Evolutionary conservation across 2,888 invertebrate species (phyloP), one percentile per base, ranked within the genome.

Genomic region (Stegophylla sp.): DNA sequence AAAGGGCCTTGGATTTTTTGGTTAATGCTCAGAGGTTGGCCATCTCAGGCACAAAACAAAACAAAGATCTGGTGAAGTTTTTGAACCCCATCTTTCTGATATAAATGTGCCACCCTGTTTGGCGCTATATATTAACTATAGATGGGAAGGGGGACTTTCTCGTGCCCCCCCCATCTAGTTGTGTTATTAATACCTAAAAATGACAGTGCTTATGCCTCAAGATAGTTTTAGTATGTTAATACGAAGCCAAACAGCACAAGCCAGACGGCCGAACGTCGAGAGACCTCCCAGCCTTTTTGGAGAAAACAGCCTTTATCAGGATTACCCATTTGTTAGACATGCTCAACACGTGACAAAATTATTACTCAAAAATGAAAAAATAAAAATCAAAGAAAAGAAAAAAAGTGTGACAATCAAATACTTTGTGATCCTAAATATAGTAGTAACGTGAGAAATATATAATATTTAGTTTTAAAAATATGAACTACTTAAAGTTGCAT

Each of bases 51-150:
- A 28, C 69, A 7, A 26, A 67, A 67, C 48, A 20, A 69, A 69
- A 69, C 69, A 69, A 3, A 69, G 20, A 48, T 69, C 69, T 26
- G 69, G 28, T 1, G 69, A 69, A 17, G 69, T 51, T 26, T 26
- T 51, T 51, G 69, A 51, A 15, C 69, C 48, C 69, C 69, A 69
- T 26, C 69, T 48, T 1, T 51, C 51, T 0, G 69, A 69, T 48
- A 26, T n/a, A 26, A 51, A 69, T 1, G 69, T 69, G 15, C 51
- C 69, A 15, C 69, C 69, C 13, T 69, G 28, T 10, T 69, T 69
- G 41, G 26, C 51, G 20, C 48, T 48, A 45, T 67, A 48, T 1
- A 67, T 67, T n/a, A 67, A 23, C 13, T 67, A 48, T n/a, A 67
- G 7, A 10, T 26, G 45, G 3, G 10, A 7, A 1, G 48, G 48